Evolutionary conservation across 2,797 vertebrate genomes (phyloP), one percentile per base, ranked within the genome.

Genomic region (Falco concolor): DNA sequence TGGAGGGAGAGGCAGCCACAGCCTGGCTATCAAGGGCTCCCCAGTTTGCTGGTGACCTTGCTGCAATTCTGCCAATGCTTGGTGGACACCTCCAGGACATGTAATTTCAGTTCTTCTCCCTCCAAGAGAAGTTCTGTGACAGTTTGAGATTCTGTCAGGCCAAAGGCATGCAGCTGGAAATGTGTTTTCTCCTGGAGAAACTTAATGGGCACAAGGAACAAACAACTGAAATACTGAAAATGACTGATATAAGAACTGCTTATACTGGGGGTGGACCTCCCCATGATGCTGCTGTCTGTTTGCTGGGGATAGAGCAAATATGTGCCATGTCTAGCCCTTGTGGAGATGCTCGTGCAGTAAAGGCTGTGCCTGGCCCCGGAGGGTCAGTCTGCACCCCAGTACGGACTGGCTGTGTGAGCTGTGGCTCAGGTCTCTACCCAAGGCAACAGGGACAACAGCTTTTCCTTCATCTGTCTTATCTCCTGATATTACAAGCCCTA

Each of bases 201-300:
- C 8, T 36, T 28, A 42, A 45, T 7, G 27, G 47, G 11, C 14
- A 21, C 13, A 57, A 47, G 34, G 79, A 94, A 36, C 25, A 49
- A 80, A 59, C 6, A 17, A 13, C 6, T 14, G 4, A 69, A 27
- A 13, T 73, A 44, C 44, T 44, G 44, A 44, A 19, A 44, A 44
- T 8, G 44, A 44, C 44, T 44, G 44, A 44, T 44, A 44, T 44
- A 44, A 19, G 44, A 44, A 44, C 44, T 17, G 25, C 30, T 83
- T 61, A 12, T 16, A 24, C 11, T 25, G 19, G 0, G 1, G 30
- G 13, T 32, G 19, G 38, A 44, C 2, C 2, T 40, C 20, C 12
- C 6, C 11, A 8, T 8, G 13, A 13, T 1, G 7, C 44, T 30
- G 42, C 34, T 38, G 50, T 50, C n/a, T 64, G 7, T 36, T 83